These are phyloP conservation scores for Montipora capricornis DNA, from an alignment of 64 coral and sea anemone species.

Conservation along the genomic window DNA sequence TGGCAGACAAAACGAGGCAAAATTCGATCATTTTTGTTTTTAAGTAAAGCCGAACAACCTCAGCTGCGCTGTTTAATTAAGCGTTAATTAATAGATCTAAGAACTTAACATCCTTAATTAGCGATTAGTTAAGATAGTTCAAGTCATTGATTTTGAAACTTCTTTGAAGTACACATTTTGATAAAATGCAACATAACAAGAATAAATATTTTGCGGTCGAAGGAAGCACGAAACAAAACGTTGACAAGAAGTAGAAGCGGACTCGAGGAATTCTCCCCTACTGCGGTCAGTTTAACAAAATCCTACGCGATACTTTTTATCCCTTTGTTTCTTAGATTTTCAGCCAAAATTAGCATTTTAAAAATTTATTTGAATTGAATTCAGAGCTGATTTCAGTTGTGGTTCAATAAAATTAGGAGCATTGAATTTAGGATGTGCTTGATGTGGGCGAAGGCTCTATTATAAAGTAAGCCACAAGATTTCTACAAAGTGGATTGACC, in stretches of 20 bases:
- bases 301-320: no score
- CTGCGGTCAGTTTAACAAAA: not conserved
- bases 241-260: not conserved
- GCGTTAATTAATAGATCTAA: not conserved
- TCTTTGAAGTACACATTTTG: slow-evolving; percentile 6
- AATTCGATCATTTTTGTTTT: not conserved
- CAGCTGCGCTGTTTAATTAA: not conserved
- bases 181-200: not conserved
- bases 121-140: not conserved
- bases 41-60: not conserved
- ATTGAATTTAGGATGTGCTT: no score
- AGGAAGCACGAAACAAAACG: not conserved
- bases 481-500: not conserved
- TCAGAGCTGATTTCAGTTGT: no score
- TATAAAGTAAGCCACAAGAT: no score
- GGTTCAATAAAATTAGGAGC: no score
- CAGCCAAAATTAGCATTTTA: no score
- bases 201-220: slow-evolving; percentile 2
- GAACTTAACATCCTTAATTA: not conserved
- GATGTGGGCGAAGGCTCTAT: no score
- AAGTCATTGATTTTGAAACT: not conserved
- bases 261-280: not conserved
- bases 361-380: no score
- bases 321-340: no score
- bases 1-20: not conserved